These are phyloP conservation scores for Notospermus geniculatus DNA, from an alignment of 1,140 invertebrate species.

Conservation along the genomic window DNA sequence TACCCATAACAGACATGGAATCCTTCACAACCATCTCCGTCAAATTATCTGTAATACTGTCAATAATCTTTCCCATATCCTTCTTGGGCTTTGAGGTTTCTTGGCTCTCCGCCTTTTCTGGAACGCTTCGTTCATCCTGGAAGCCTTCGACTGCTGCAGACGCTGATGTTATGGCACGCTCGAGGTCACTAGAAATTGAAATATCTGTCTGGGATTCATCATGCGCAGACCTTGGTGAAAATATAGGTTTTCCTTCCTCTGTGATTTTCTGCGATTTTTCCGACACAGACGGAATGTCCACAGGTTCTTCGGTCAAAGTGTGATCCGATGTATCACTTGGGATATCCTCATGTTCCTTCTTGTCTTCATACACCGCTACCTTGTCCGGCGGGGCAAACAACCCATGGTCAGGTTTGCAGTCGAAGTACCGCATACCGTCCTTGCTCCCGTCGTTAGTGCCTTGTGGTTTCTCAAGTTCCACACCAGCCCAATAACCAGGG, in stretches of 20 bases:
- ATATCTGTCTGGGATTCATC: not conserved
- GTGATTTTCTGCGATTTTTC: slow-evolving; percentile 3
- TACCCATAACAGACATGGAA: slow-evolving; percentile 29
- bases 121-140: not conserved
- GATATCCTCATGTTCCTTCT: not conserved
- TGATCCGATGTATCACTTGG: slow-evolving; percentile 6
- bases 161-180: not conserved
- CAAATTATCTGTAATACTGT: slow-evolving; percentile 6
- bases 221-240: not conserved
- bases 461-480: slow-evolving; percentile 57
- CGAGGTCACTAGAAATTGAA: slow-evolving; percentile 3
- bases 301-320: slow-evolving; percentile 5
- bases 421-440: slow-evolving; percentile 54
- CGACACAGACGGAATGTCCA: not conserved
- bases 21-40: slow-evolving; percentile 30
- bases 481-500: slow-evolving; percentile 64
- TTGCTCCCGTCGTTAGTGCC: slow-evolving; percentile 59
- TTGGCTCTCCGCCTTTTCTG: too few species aligned
- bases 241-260: not conserved
- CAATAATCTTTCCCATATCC: not conserved
- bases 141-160: not conserved
- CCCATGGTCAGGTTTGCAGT: slow-evolving; percentile 51
- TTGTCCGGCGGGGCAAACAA: slow-evolving; percentile 54
- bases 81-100: too few species aligned
- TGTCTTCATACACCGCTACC: slow-evolving; percentile 12